Percentiles rank a stretch among this genome's conserved stretches.
phyloP scores from a whole-genome alignment of 2,113 vertebrate species.

The Chamaetylas fuelleborni region DNA sequence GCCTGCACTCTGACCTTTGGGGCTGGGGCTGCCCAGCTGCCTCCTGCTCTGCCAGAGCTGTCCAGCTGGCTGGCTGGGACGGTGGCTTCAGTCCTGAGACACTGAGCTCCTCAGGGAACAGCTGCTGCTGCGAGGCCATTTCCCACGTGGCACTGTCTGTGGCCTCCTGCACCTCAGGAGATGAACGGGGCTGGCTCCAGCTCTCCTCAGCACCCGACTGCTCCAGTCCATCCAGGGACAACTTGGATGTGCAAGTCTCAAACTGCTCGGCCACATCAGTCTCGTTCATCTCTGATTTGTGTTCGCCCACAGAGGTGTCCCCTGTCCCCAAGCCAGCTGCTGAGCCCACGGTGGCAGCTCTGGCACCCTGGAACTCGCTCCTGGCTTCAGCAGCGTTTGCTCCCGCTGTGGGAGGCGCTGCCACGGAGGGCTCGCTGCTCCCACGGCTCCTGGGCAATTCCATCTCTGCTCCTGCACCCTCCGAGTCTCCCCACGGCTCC shows the following conservation, averaged over 20 bases:
- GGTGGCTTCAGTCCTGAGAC: background rate
- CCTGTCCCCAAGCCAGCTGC: background rate
- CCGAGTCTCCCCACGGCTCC: accelerated
- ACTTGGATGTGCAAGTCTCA: constrained; percentile 59
- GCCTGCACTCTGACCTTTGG: background rate
- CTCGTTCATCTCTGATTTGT: constrained; percentile 1
- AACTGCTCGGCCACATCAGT: constrained; percentile 60
- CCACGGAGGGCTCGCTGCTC: background rate
- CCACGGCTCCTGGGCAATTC: background rate
- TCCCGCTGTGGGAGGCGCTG: accelerated
- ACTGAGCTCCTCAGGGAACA: background rate
- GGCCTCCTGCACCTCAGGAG: background rate
- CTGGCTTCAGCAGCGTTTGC: accelerated
- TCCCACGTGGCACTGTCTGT: background rate
- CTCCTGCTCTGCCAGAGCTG: constrained; percentile 33
- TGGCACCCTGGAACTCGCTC: background rate
- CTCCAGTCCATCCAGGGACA: constrained; percentile 11
- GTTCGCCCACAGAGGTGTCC: background rate
- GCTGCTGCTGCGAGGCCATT: background rate
- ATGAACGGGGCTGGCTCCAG: background rate
- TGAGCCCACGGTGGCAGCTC: background rate
- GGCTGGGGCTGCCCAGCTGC: background rate
- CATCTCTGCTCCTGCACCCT: background rate
- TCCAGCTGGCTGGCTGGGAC: background rate
- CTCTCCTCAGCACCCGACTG: background rate